Percentiles rank a stretch among this genome's conserved stretches.
These are phyloP conservation scores for Uloborus diversus DNA, from an alignment of 1,140 invertebrate species.

Conservation along the genomic window DNA sequence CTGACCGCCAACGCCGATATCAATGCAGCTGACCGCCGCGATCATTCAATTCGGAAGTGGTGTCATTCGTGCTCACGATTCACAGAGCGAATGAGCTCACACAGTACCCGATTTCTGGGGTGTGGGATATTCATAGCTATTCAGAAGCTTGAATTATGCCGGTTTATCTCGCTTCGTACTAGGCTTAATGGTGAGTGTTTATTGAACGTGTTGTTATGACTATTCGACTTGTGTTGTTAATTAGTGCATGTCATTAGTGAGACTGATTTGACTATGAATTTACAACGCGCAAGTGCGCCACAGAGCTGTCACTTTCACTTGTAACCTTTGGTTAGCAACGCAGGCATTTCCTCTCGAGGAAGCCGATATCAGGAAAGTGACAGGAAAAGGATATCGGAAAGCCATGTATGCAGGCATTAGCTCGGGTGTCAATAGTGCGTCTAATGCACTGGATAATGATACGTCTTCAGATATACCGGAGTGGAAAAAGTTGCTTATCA, in stretches of 20 bases:
- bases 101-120: slow-evolving; percentile 1
- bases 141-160: not conserved
- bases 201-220: not conserved
- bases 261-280: not conserved
- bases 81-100: slow-evolving; percentile 11
- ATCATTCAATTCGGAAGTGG: slow-evolving; percentile 39
- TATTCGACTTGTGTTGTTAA: not conserved
- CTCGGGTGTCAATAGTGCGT: not conserved
- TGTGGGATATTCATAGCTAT: not conserved
- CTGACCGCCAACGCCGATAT: not conserved
- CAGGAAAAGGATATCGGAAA: slow-evolving; percentile 51
- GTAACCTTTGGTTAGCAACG: not conserved
- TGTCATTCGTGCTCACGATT: slow-evolving; percentile 8
- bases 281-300: not conserved
- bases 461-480: slow-evolving; percentile 35
- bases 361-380: slow-evolving; percentile 27
- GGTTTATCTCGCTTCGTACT: not conserved
- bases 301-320: not conserved
- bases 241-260: not conserved
- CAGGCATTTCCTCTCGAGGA: slow-evolving; percentile 27
- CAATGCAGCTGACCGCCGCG: slow-evolving; percentile 11
- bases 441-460: slow-evolving; percentile 23
- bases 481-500: slow-evolving; percentile 49
- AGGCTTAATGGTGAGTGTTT: not conserved
- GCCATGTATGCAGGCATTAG: slow-evolving; percentile 33